A percentile compares a stretch with the other conserved stretches of the same genome.
Conservation (phyloP, 2,113 vertebrate species). For the Leptosomus discolor region DNA sequence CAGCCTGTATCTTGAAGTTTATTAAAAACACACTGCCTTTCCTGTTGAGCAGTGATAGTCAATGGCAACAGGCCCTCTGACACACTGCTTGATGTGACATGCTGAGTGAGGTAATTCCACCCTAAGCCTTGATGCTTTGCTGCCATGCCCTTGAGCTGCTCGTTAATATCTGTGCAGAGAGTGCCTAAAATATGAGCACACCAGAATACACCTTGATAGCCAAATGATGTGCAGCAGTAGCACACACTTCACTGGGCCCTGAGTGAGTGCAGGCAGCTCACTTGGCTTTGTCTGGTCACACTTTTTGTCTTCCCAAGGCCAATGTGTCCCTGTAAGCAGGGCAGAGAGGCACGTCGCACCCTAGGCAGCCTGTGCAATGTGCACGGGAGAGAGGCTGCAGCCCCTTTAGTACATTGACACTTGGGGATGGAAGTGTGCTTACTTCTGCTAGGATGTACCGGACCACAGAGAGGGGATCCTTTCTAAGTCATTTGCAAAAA, state of each 20-base stretch:
- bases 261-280: background rate
- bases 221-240: background rate
- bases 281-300: background rate
- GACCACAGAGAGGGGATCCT: background rate
- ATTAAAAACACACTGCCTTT: background rate
- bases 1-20: background rate
- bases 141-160: background rate
- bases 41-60: background rate
- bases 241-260: background rate
- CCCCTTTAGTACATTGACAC: background rate
- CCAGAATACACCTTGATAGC: background rate
- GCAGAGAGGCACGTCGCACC: background rate
- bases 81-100: background rate
- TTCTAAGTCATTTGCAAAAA: background rate
- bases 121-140: background rate
- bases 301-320: background rate
- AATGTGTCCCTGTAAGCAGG: rapidly evolving
- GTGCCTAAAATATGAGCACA: background rate
- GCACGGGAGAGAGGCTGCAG: background rate
- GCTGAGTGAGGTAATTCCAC: background rate
- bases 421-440: background rate
- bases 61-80: background rate
- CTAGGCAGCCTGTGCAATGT: background rate
- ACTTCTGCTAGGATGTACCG: background rate
- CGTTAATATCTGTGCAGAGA: background rate